A percentile compares a stretch with the other conserved stretches of the same genome.
phyloP scores from a whole-genome alignment of 2,797 vertebrate genomes.

The Chiloscyllium punctatum region DNA sequence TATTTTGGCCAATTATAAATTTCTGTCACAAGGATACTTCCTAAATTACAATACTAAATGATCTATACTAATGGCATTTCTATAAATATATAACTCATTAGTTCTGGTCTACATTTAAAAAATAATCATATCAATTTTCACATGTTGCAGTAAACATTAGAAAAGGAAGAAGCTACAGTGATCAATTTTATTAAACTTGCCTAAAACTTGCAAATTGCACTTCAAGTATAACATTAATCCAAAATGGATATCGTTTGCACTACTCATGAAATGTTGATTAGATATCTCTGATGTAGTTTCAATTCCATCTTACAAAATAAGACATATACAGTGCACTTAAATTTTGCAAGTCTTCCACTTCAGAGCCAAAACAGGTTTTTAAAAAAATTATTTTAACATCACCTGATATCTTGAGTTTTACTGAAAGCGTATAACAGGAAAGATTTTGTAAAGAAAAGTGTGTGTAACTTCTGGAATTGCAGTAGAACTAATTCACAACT shows the following conservation, averaged over 20 bases:
- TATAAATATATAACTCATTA: not conserved
- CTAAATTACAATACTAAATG: not conserved
- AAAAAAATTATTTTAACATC: not conserved
- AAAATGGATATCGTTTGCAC: not conserved
- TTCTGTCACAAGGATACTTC: not conserved
- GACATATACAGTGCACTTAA: not conserved
- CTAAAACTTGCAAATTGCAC: not conserved
- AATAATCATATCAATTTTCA: not conserved
- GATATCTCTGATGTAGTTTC: not conserved
- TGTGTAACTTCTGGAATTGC: not conserved
- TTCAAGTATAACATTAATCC: conserved; percentile 15
- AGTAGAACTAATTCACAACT: not conserved
- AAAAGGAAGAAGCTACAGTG: conserved; percentile 3
- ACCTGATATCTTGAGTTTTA: not conserved
- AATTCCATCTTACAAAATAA: not conserved
- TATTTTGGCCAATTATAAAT: not conserved
- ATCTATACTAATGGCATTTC: not conserved
- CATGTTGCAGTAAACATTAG: not conserved
- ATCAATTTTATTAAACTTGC: conserved; percentile 10
- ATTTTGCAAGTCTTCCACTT: not conserved
- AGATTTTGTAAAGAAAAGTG: not conserved
- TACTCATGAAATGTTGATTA: conserved; percentile 20
- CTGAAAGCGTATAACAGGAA: not conserved
- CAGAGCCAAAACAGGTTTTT: not conserved
- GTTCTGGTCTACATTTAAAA: not conserved